Evolutionary conservation across 2,113 vertebrate species (phyloP).

Genomic region (Hippocampus abdominalis): DNA sequence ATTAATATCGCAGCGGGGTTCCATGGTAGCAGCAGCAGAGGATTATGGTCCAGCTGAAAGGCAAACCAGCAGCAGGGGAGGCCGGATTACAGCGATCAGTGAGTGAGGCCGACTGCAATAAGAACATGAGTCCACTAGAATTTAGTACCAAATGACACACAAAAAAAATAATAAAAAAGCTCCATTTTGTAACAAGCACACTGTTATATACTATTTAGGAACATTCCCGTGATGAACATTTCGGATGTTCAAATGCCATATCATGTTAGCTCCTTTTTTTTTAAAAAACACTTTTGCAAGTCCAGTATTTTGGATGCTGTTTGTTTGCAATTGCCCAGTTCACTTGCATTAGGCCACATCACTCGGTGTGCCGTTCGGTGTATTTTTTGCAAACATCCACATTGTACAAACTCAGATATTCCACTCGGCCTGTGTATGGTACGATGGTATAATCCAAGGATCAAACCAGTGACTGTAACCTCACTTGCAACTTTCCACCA

Average conservation of each 20-base stretch:
- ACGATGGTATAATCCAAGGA: neutral
- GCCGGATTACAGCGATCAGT: conserved; percentile 56
- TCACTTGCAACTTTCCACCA: neutral
- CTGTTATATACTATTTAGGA: neutral
- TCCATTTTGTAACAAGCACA: neutral
- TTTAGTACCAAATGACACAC: conserved; percentile 14
- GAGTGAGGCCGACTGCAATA: conserved; percentile 50
- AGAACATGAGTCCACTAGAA: conserved; percentile 46
- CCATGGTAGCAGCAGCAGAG: conserved; percentile 42
- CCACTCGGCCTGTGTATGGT: too few species aligned
- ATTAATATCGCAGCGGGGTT: conserved; percentile 62
- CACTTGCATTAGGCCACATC: too few species aligned
- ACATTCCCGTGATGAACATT: too few species aligned
- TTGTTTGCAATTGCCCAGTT: too few species aligned
- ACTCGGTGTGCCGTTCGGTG: too few species aligned
- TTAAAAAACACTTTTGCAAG: too few species aligned
- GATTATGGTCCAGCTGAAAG: conserved; percentile 60
- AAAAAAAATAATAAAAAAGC: neutral
- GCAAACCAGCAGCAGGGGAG: conserved; percentile 53
- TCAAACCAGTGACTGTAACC: neutral
- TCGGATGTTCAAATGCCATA: too few species aligned
- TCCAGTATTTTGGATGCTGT: too few species aligned
- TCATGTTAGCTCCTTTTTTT: too few species aligned
- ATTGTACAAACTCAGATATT: neutral
- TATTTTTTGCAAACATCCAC: too few species aligned